Conservation (phyloP, 2,888 invertebrate genomes). For the Tiphia femorata region DNA sequence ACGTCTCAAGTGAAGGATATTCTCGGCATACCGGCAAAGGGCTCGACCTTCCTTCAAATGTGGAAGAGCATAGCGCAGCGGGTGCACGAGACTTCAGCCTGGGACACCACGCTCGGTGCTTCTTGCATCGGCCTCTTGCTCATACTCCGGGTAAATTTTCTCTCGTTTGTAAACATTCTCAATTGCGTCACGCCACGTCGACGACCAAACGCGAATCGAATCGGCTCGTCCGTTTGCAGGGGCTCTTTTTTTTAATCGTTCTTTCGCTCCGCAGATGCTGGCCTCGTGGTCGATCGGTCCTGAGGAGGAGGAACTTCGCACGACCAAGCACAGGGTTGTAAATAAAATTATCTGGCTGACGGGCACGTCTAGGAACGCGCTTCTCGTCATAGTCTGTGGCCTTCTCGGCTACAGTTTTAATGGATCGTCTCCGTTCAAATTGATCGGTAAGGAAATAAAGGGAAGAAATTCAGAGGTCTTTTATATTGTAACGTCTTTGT, state of each 20-base stretch:
- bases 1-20: slow-evolving; percentile 90
- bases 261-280: too few species aligned
- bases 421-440: slow-evolving; percentile 74
- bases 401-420: slow-evolving; percentile 78
- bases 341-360: slow-evolving; percentile 82
- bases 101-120: slow-evolving; percentile 83
- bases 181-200: too few species aligned
- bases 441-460: slow-evolving; percentile 75
- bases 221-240: too few species aligned
- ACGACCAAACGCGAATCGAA: too few species aligned
- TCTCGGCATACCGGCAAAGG: slow-evolving; percentile 79
- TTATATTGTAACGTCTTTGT: not conserved
- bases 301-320: slow-evolving; percentile 70
- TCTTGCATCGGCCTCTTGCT: slow-evolving; percentile 82
- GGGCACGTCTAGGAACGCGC: slow-evolving; percentile 86
- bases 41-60: slow-evolving; percentile 83
- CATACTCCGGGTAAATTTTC: slow-evolving; percentile 80
- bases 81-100: slow-evolving; percentile 75
- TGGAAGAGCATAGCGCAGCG: slow-evolving; percentile 81
- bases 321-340: slow-evolving; percentile 73
- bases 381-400: slow-evolving; percentile 83
- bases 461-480: not conserved
- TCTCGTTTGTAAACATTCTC: too few species aligned
- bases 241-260: too few species aligned
- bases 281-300: slow-evolving; percentile 77